Evolutionary conservation across 2,113 vertebrate species (phyloP).

Genomic region (Ictidomys tridecemlineatus): DNA sequence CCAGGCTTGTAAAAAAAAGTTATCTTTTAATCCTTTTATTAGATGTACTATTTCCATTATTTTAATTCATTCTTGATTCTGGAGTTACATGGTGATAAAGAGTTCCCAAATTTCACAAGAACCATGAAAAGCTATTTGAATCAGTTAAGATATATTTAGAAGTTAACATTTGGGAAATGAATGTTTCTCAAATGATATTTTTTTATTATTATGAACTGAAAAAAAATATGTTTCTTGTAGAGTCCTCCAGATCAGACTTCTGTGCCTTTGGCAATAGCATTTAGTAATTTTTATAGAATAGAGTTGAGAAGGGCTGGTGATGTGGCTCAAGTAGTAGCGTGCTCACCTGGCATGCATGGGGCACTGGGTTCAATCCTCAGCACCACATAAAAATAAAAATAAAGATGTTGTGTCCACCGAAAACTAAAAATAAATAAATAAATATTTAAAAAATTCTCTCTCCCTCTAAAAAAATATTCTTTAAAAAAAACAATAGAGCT

Average conservation of each 20-base stretch:
- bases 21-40: not conserved
- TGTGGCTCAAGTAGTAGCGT: no score
- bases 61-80: not conserved
- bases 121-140: not conserved
- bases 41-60: not conserved
- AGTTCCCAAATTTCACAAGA: not conserved
- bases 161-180: not conserved
- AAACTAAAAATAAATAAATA: no score
- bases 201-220: not conserved
- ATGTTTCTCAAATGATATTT: not conserved
- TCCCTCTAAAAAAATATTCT: no score
- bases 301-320: no score
- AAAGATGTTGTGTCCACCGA: no score
- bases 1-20: not conserved
- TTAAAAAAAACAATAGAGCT: not conserved
- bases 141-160: not conserved
- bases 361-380: no score
- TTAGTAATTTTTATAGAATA: not conserved
- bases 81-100: not conserved
- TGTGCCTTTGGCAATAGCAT: not conserved
- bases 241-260: not conserved
- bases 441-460: no score
- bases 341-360: no score
- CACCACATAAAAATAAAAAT: no score
- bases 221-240: not conserved